Evolutionary conservation across 1,140 invertebrate genomes (phyloP), one percentile per base, ranked within the genome.

Genomic region (Dendrolimus kikuchii): DNA sequence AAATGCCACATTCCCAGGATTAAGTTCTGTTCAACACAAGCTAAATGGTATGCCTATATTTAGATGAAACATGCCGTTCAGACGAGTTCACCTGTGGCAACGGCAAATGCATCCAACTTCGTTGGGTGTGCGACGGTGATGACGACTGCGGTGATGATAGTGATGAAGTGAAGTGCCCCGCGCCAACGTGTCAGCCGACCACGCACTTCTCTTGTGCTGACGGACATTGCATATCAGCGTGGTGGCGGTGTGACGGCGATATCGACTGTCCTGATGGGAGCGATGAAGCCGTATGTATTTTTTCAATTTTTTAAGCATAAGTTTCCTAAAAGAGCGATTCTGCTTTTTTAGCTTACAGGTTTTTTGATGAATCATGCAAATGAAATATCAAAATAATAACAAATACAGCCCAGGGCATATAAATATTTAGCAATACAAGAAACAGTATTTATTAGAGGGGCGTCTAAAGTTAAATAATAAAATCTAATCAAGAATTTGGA

Each of bases 1-100:
- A 23, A 23, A 2, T 23, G 3, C 23, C 23, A 23, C 23, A 23
- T 23, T 23, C 1, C 23, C 23, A 23, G 23, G 23, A 23, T 23
- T n/a, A 23, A 23, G 23, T 3, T 23, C 23, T 23, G 1, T n/a
- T 23, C 23, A 2, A 3, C 23, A 23, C 23, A 23, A 23, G 23
- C 23, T 23, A 42, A 42, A 42, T 42, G n/a, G 41, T 9, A 41
- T 55, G 41, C 7, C 8, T 43, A 47, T 58, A 49, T 54, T 38
- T 74, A 95, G 94, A 95, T 89, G 93, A 94, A 68, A 95, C 94
- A 1, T 96, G 95, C 77, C 91, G 95, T 52, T 91, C 94, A 10
- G 95, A 96, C 73, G 94, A 97, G 77, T 97, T 96, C 74, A 96
- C 95, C 3, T 98, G 96, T 83, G 91, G 90, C 43, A 95, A 96